Conservation (phyloP, 2,888 invertebrate genomes). For the Eupithecia subumbrata region DNA sequence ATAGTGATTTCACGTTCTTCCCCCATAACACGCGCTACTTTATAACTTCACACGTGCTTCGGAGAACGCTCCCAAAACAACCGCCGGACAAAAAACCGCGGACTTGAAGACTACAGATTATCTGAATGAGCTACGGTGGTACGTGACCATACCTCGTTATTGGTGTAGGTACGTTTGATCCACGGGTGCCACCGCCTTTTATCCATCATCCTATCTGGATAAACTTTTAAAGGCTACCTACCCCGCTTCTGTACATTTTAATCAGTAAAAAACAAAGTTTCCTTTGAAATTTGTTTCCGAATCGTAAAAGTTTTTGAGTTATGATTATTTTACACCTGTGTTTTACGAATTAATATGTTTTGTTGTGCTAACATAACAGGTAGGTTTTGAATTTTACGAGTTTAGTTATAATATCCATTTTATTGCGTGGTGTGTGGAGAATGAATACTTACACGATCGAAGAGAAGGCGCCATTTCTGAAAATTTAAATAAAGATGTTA, state of each 20-base stretch:
- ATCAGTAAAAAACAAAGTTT: conserved; percentile 68
- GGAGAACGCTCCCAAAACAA: conserved; percentile 73
- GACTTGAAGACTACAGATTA: conserved; percentile 55
- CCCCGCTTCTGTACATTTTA: conserved; percentile 80
- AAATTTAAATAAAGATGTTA: conserved; percentile 54
- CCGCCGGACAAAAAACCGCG: conserved; percentile 66
- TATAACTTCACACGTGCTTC: conserved; percentile 67
- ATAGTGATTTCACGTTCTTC: conserved; percentile 62
- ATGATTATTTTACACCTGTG: conserved; percentile 53
- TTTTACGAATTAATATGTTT: conserved; percentile 46
- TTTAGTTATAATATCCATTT: neutral
- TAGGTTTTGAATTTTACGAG: conserved; percentile 17
- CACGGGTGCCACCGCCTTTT: conserved; percentile 63
- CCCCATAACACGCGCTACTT: conserved; percentile 63
- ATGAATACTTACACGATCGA: conserved; percentile 88
- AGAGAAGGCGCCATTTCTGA: conserved; percentile 95
- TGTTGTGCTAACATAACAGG: conserved; percentile 17
- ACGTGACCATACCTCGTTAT: conserved; percentile 66
- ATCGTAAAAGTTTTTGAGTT: conserved; percentile 72
- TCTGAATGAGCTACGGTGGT: conserved; percentile 74
- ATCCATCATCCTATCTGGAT: conserved; percentile 62
- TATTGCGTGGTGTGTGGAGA: neutral
- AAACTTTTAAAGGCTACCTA: conserved; percentile 61
- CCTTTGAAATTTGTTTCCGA: conserved; percentile 75
- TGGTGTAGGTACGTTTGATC: conserved; percentile 65